Conservation (phyloP, 2,797 vertebrate genomes). For the Chloroceryle inda region DNA sequence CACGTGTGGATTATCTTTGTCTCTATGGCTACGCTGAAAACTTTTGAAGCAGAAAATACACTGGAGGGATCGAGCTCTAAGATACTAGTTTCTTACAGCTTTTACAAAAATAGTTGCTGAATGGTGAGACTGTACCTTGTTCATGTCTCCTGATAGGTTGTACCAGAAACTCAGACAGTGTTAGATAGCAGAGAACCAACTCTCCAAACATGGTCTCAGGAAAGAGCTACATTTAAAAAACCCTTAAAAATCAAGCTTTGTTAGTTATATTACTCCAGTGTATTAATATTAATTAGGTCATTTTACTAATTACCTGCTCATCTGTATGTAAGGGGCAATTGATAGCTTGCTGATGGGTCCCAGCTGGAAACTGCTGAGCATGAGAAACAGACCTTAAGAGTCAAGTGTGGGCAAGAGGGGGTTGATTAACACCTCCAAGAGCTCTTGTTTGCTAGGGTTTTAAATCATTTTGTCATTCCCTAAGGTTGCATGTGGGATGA, state of each 20-base stretch:
- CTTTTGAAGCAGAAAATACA: constrained; percentile 61
- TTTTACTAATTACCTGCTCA: constrained; percentile 53
- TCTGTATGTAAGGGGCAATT: neutral
- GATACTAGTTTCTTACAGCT: constrained; percentile 5
- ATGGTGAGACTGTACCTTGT: neutral
- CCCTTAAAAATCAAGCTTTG: neutral
- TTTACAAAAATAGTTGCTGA: constrained; percentile 11
- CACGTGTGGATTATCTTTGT: constrained; percentile 73
- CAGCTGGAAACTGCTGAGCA: constrained; percentile 17
- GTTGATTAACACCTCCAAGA: constrained; percentile 32
- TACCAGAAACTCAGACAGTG: neutral
- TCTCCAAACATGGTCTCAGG: neutral
- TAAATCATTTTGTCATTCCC: constrained; percentile 37
- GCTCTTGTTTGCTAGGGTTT: constrained; percentile 16
- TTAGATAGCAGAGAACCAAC: neutral
- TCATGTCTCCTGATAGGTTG: neutral
- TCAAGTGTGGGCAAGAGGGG: constrained; percentile 7
- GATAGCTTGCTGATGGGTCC: constrained; percentile 31
- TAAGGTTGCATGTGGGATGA: neutral
- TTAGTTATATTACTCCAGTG: neutral
- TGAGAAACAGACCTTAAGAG: constrained; percentile 35
- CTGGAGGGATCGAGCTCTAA: neutral
- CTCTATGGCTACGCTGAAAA: constrained; percentile 71
- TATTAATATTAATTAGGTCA: constrained; percentile 65
- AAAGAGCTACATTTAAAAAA: neutral